Percentiles rank a stretch among this genome's conserved stretches.
Evolutionary conservation across 2,888 invertebrate genomes (phyloP).

Genomic region (Dryobota labecula): DNA sequence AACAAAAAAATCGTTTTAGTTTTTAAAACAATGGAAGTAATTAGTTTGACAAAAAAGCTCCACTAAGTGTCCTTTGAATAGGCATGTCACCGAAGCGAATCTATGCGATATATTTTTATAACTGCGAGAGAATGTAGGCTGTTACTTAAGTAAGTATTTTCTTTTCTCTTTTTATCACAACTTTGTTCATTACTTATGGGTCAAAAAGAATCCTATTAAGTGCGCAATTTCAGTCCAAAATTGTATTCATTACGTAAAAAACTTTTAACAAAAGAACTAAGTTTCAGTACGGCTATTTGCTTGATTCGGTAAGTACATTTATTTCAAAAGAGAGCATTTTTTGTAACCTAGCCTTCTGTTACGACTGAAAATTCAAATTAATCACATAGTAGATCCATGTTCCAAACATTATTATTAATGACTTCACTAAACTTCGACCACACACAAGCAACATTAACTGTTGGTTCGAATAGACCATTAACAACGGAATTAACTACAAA

Average conservation of each 20-base stretch:
- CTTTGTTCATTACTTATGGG: conserved; percentile 48
- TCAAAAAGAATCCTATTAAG: conserved; percentile 48
- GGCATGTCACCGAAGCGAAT: conserved; percentile 34
- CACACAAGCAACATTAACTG: conserved; percentile 68
- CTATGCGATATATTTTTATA: conserved; percentile 31
- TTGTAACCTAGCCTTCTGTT: conserved; percentile 23
- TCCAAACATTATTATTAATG: conserved; percentile 66
- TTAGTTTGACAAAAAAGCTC: conserved; percentile 58
- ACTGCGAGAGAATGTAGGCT: conserved; percentile 32
- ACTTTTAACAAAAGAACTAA: conserved; percentile 36
- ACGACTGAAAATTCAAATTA: conserved; percentile 38
- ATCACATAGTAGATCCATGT: conserved; percentile 54
- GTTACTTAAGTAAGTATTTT: conserved; percentile 45
- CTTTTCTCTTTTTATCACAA: conserved; percentile 44
- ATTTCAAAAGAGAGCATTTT: conserved; percentile 33
- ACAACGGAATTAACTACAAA: conserved; percentile 69
- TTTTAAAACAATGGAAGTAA: conserved; percentile 70
- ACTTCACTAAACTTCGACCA: conserved; percentile 68
- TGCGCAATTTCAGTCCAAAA: conserved; percentile 47
- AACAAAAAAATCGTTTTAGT: conserved; percentile 67
- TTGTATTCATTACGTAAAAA: conserved; percentile 44
- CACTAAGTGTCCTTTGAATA: conserved; percentile 56
- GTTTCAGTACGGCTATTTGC: conserved; percentile 38
- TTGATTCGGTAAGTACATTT: conserved; percentile 41
- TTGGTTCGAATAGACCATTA: conserved; percentile 67